phyloP scores from a whole-genome alignment of 30 jellyfish, hydroid and myxozoan genomes.

The Catostylus mosaicus region DNA sequence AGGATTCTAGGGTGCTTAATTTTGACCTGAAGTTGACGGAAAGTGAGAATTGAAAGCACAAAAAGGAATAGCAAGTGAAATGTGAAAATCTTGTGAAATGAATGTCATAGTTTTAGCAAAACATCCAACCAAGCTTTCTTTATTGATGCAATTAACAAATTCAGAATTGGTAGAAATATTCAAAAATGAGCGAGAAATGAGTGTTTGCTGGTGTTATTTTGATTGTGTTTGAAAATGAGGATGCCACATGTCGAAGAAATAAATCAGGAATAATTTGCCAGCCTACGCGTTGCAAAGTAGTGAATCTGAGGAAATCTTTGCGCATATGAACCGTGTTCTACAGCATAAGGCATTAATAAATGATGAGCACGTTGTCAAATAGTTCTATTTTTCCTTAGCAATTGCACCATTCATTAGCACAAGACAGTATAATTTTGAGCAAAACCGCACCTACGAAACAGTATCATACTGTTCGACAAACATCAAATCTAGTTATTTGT shows the following conservation, averaged over 20 bases:
- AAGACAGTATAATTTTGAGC: not conserved
- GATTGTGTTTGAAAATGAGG: not conserved
- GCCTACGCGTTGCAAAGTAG: constrained; percentile 28
- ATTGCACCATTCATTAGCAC: constrained; percentile 36
- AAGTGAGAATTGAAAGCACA: too few relatives aligned
- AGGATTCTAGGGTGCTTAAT: too few relatives aligned
- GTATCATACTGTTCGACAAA: too few relatives aligned
- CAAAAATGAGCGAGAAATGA: not conserved
- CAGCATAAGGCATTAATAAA: constrained; percentile 66
- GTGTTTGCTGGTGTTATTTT: not conserved
- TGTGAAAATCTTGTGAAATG: too few relatives aligned
- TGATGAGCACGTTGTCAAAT: constrained; percentile 32
- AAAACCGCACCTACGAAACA: constrained; percentile 1
- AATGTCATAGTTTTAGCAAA: too few relatives aligned
- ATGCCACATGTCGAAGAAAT: constrained; percentile 11
- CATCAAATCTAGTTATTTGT: too few relatives aligned
- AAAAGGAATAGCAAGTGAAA: too few relatives aligned
- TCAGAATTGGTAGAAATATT: not conserved
- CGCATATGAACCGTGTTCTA: constrained; percentile 41
- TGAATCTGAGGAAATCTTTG: constrained; percentile 27
- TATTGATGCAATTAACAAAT: too few relatives aligned
- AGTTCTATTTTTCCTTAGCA: constrained; percentile 17
- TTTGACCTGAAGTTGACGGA: too few relatives aligned
- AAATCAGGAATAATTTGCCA: not conserved
- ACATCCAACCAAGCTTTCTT: too few relatives aligned